Evolutionary conservation across 2,888 invertebrate species (phyloP).

Genomic region (Stratiomys singularior): DNA sequence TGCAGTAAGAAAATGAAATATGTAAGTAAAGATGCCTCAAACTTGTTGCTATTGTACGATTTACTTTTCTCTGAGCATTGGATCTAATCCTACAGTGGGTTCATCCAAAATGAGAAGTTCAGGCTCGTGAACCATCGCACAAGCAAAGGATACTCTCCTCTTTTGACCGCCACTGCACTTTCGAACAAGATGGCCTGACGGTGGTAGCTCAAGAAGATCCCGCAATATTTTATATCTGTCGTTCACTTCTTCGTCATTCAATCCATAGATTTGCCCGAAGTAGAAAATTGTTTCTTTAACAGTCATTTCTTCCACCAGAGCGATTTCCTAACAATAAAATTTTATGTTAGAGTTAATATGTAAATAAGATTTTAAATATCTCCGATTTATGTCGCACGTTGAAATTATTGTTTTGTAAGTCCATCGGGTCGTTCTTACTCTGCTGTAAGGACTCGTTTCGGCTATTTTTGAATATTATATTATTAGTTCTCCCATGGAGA

Average conservation of each 20-base stretch:
- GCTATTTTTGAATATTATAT: too few species aligned
- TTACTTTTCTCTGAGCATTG: slow-evolving; percentile 83
- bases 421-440: too few species aligned
- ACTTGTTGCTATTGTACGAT: background rate
- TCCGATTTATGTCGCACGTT: too few species aligned
- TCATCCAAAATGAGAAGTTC: slow-evolving; percentile 90
- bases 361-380: too few species aligned
- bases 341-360: too few species aligned
- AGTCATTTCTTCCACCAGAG: slow-evolving; percentile 81
- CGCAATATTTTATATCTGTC: slow-evolving; percentile 76
- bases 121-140: slow-evolving; percentile 88
- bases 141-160: slow-evolving; percentile 87
- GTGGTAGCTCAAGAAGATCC: slow-evolving; percentile 80
- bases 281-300: slow-evolving; percentile 86
- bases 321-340: slow-evolving; percentile 73
- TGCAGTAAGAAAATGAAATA: slow-evolving; percentile 59
- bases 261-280: slow-evolving; percentile 87
- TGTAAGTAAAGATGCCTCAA: slow-evolving; percentile 41
- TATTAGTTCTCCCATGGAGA: too few species aligned
- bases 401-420: too few species aligned
- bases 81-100: slow-evolving; percentile 94
- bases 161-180: slow-evolving; percentile 90
- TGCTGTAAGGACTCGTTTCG: too few species aligned
- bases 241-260: slow-evolving; percentile 73
- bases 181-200: slow-evolving; percentile 73